Evolutionary conservation across 92 coral and sea anemone genomes (phyloP), one percentile per base, ranked within the genome.

Genomic region (Siderastrea radians): DNA sequence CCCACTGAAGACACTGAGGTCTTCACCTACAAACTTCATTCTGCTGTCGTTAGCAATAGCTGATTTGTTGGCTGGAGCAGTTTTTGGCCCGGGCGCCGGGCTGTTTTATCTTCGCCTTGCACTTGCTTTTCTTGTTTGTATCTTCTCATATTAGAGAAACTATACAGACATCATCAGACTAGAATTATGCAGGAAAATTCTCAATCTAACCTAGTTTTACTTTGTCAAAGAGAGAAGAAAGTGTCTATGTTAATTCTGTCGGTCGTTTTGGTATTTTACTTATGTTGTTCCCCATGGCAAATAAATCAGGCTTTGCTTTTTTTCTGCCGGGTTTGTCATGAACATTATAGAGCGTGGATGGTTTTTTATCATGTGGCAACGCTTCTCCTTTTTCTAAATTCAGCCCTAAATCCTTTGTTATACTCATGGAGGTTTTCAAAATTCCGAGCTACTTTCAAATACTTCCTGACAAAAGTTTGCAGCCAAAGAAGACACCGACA

Each of bases 361-460:
- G 50, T 83, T 15, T 60, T 1, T 50, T 11, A 47, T 52, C 14
- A 49, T 13, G 49, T 59, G 1, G 2, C 87, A 15, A 61, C 43
- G 7, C 15, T 60, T 1, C 17, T 83, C 61, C 26, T 52, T 4
- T 72, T 50, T 49, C 11, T 62, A 6, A 83, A 83, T 83, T 73
- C 87, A 17, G 69, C 87, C 62, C 57, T 83, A 12, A 83, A 83
- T 47, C 87, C 87, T 10, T 51, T 83, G 2, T 6, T 83, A 50
- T 83, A 83, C 44, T 47, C 80, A 1, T 83, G 62, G 71, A 83
- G 87, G 79, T 83, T 83, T 83, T 59, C 87, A n/a, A 83, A 83
- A 51, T 83, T 83, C 73, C 78, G 9, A 60, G 80, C 80, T 6
- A 83, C 87, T 2, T 83, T 83, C 47, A 72, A 48, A 61, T 73